These are phyloP conservation scores for Phalera bucephala DNA, from an alignment of 2,888 invertebrate genomes.

Conservation along the genomic window DNA sequence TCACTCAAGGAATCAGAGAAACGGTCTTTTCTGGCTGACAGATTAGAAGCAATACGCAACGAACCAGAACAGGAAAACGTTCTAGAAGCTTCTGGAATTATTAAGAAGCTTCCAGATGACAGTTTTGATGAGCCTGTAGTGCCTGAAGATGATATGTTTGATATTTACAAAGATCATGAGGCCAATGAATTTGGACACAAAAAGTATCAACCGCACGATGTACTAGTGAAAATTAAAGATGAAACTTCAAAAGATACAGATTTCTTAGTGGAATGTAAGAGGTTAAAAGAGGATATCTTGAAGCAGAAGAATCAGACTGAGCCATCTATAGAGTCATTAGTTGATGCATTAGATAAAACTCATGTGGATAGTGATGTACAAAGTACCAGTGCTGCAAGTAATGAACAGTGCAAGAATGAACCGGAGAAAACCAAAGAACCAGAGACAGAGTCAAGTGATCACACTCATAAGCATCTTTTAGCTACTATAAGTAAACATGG, in stretches of 20 bases:
- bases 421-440: background rate
- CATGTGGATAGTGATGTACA: slow-evolving; percentile 41
- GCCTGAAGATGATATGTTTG: slow-evolving; percentile 73
- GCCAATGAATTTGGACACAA: slow-evolving; percentile 75
- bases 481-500: slow-evolving; percentile 87
- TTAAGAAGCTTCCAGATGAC: slow-evolving; percentile 58
- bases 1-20: slow-evolving; percentile 33
- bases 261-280: slow-evolving; percentile 68
- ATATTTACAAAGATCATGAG: slow-evolving; percentile 72
- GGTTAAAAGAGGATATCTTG: slow-evolving; percentile 63
- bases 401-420: background rate
- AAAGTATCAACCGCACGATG: slow-evolving; percentile 66
- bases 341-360: slow-evolving; percentile 64
- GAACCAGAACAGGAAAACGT: slow-evolving; percentile 33
- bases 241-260: slow-evolving; percentile 41
- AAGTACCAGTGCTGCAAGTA: slow-evolving; percentile 5
- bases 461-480: slow-evolving; percentile 80
- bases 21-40: slow-evolving; percentile 30
- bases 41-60: slow-evolving; percentile 48
- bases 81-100: slow-evolving; percentile 43
- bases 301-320: slow-evolving; percentile 56
- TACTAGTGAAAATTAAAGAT: slow-evolving; percentile 53
- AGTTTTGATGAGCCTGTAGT: slow-evolving; percentile 57
- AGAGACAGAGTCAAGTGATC: slow-evolving; percentile 32
- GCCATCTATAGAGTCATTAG: slow-evolving; percentile 55